Base-by-base conservation (phyloP, 2,888 invertebrate genomes). In the Drosophila nigritarsus region DNA sequence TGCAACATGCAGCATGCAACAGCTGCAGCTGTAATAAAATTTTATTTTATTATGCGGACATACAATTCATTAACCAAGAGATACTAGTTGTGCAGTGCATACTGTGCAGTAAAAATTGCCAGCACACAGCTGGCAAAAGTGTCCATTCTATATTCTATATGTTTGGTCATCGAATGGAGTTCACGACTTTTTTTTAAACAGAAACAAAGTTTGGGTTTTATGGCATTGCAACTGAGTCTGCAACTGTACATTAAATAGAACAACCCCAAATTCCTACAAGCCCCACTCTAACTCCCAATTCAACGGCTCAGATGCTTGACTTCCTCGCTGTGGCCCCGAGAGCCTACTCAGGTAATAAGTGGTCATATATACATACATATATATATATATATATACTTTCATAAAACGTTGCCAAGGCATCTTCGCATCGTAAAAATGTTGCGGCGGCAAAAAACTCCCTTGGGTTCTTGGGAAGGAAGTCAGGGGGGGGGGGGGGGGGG, bases 1-100 rank as follows among this genome's bases (percentile, higher is more conserved):
- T 82, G 83, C 78, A 80, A 78, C 86, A 82, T 79, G 87, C 87
- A 89, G 80, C 87, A 89, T 79, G 87, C 87, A 89, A 83, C 87
- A 87, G 87, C 88, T 85, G 88, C 83, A 73, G 67, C 74, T 49
- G 61, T 78, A 83, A 83, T 89, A 87, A 84, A 89, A 87, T 87
- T 87, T 87, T 71, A 89, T 89, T 89, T 87, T 74, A 82, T 78
- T 89, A 78, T 78, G 73, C 80, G 72, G 80, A 78, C 75, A 81
- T 64, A 73, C 78, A 77, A 83, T 74, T 74, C 79, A 80, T 77
- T 75, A 75, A 65, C 68, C 74, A 59, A 27, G 24, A 61, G 73
- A 72, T 15, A 20, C 20, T 32, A 51, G n/a, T 45, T 45, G 24
- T 20, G 7, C 20, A 45, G 20, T n/a, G 32, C 11, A 30, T 2